Conservation (phyloP, 2,113 vertebrate species). For the Pachyramphus minor region DNA sequence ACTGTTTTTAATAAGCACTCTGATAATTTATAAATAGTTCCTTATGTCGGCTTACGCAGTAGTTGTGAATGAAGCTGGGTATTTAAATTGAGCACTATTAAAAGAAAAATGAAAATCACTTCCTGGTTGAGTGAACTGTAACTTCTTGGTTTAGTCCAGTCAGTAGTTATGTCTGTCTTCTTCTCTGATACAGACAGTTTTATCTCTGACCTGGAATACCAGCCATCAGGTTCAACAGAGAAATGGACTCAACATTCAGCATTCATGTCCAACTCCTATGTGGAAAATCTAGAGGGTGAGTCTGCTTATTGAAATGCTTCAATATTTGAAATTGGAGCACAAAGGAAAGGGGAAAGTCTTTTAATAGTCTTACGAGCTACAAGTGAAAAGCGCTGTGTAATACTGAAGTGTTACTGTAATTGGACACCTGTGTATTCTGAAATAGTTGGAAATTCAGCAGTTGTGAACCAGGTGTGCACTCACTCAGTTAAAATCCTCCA, state of each 20-base stretch:
- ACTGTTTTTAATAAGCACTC: not conserved
- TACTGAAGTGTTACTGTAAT: not conserved
- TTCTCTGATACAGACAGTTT: constrained; percentile 83
- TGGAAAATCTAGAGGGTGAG: constrained; percentile 83
- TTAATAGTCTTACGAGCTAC: not conserved
- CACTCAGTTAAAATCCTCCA: not conserved
- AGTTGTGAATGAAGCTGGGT: constrained; percentile 7
- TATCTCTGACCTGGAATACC: constrained; percentile 81
- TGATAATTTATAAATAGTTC: constrained; percentile 24
- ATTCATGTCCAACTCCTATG: constrained; percentile 78
- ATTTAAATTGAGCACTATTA: constrained; percentile 35
- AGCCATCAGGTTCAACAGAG: constrained; percentile 80
- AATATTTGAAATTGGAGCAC: constrained; percentile 68
- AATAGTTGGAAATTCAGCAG: not conserved
- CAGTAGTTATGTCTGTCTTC: constrained; percentile 80
- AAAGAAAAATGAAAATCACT: constrained; percentile 51
- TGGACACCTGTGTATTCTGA: constrained; percentile 22
- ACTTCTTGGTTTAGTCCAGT: constrained; percentile 76
- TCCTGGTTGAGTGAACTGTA: constrained; percentile 68
- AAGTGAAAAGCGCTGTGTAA: not conserved
- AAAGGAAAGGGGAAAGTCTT: constrained; percentile 7
- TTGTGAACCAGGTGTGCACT: not conserved
- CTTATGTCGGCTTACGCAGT: not conserved
- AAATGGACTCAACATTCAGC: constrained; percentile 79
- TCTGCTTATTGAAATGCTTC: constrained; percentile 72